Conservation (phyloP, 1,140 invertebrate species). For the Triops cancriformis region DNA sequence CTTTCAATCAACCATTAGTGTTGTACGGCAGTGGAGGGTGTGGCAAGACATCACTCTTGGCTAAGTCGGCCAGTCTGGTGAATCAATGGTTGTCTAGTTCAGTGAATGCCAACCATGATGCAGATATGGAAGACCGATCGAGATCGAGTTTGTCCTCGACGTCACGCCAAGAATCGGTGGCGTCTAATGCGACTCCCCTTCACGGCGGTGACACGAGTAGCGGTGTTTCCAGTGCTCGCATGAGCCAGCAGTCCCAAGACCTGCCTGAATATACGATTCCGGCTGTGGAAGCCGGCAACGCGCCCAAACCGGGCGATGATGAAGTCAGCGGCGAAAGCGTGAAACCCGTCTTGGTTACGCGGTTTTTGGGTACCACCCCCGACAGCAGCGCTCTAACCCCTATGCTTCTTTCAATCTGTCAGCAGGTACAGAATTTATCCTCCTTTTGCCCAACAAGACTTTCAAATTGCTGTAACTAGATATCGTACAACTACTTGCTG, state of each 20-base stretch:
- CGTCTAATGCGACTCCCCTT: neutral
- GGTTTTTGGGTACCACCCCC: constrained; percentile 93
- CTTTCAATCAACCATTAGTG: constrained; percentile 76
- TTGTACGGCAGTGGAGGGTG: constrained; percentile 92
- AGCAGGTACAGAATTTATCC: constrained; percentile 55
- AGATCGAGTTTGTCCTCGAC: neutral
- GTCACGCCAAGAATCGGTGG: neutral
- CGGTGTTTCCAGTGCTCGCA: neutral
- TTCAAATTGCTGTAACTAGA: constrained; percentile 48
- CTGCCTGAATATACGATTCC: neutral
- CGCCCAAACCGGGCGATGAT: neutral
- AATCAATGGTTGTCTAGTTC: constrained; percentile 53
- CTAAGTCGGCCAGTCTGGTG: constrained; percentile 79
- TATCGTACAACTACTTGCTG: constrained; percentile 89
- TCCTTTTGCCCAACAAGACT: neutral
- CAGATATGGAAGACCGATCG: neutral
- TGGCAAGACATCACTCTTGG: constrained; percentile 91
- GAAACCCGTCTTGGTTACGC: constrained; percentile 75
- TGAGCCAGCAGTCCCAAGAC: neutral
- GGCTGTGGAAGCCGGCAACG: neutral
- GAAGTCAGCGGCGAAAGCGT: constrained; percentile 35
- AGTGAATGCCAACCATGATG: neutral
- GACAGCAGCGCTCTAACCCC: constrained; percentile 91
- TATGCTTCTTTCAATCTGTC: constrained; percentile 88
- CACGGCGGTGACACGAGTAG: neutral